Conservation (phyloP, 2,888 invertebrate genomes). For the Synanthedon tipuliformis region DNA sequence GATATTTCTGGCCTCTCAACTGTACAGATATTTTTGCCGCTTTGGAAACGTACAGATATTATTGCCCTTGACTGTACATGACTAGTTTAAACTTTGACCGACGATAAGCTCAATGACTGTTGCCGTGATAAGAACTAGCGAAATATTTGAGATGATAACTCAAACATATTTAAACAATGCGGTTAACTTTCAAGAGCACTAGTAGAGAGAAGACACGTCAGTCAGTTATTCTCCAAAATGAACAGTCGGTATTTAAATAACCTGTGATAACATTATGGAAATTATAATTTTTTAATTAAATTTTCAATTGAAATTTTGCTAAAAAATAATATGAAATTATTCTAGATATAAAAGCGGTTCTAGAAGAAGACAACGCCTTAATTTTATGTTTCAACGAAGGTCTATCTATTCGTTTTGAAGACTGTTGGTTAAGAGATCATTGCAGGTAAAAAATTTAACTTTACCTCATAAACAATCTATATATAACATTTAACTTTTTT, state of each 20-base stretch:
- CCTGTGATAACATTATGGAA: no score
- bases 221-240: no score
- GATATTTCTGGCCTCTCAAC: no score
- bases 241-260: no score
- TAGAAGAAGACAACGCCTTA: constrained; percentile 26
- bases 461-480: neutral
- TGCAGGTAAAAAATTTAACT: constrained; percentile 50
- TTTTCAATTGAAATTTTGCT: neutral
- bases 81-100: neutral
- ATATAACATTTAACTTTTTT: neutral
- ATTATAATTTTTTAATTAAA: neutral
- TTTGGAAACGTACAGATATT: no score
- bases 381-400: neutral
- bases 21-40: no score
- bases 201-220: no score
- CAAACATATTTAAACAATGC: no score
- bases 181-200: no score
- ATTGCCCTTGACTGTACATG: no score
- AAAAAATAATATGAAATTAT: constrained; percentile 5
- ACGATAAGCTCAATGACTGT: neutral
- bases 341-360: constrained; percentile 20
- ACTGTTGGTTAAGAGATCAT: constrained; percentile 72
- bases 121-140: no score
- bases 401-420: constrained; percentile 28
- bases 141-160: no score